Evolutionary conservation across 2,113 vertebrate genomes (phyloP).

Genomic region (Phodopus roborovskii): DNA sequence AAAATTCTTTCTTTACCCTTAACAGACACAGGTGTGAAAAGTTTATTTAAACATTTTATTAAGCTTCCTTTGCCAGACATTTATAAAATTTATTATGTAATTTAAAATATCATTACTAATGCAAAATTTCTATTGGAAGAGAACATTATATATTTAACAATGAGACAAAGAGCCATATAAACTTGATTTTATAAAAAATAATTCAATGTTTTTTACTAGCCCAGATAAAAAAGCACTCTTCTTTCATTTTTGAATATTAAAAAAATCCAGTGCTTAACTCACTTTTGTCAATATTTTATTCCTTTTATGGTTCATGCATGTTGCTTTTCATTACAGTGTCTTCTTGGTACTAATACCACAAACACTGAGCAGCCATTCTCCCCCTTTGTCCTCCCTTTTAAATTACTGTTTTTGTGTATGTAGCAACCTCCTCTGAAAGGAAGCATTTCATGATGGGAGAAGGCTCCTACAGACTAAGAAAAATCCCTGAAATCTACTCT

Average conservation of each 20-base stretch:
- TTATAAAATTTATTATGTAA: background rate
- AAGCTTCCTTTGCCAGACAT: background rate
- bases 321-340: background rate
- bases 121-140: background rate
- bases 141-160: background rate
- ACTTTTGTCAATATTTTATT: background rate
- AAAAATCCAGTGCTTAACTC: background rate
- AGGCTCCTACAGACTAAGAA: background rate
- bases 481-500: background rate
- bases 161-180: background rate
- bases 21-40: background rate
- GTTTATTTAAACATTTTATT: background rate
- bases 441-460: background rate
- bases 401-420: background rate
- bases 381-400: background rate
- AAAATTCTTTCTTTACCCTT: background rate
- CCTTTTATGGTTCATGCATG: background rate
- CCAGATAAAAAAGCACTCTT: background rate
- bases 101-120: background rate
- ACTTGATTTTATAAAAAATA: conserved; percentile 18
- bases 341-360: background rate
- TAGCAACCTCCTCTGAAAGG: background rate
- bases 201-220: background rate
- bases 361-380: background rate
- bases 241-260: background rate